A percentile compares a stretch with the other conserved stretches of the same genome.
phyloP scores from a whole-genome alignment of 2,888 invertebrate species.

The Dolomedes plantarius region DNA sequence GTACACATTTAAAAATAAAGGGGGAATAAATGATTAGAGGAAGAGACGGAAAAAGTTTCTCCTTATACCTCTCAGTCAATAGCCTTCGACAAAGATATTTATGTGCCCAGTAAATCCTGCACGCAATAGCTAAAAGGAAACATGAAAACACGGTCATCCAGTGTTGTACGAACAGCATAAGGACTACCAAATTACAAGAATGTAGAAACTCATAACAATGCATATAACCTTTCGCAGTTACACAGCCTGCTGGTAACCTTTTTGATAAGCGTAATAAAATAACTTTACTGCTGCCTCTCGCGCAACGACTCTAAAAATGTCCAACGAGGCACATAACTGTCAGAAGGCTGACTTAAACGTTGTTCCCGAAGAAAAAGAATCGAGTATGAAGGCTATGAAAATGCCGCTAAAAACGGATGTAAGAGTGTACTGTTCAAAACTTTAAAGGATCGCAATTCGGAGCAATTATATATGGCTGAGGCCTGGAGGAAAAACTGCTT shows the following conservation, averaged over 20 bases:
- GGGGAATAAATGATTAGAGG: too few relatives aligned
- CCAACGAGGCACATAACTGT: slow-evolving; percentile 41
- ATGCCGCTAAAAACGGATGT: slow-evolving; percentile 17
- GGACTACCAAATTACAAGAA: slow-evolving; percentile 40
- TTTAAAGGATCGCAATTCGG: not conserved
- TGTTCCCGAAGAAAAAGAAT: slow-evolving; percentile 22
- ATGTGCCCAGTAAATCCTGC: not conserved
- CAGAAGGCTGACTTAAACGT: slow-evolving; percentile 48
- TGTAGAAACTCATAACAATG: slow-evolving; percentile 31
- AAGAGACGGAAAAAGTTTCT: too few relatives aligned
- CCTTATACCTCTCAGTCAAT: too few relatives aligned
- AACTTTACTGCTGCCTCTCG: slow-evolving; percentile 43
- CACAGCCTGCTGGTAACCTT: slow-evolving; percentile 21
- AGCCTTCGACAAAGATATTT: too few relatives aligned
- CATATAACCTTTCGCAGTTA: slow-evolving; percentile 20
- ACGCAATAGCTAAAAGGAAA: slow-evolving; percentile 7
- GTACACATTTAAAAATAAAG: too few relatives aligned
- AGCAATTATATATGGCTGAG: not conserved
- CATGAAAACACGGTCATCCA: slow-evolving; percentile 25
- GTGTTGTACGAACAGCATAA: not conserved
- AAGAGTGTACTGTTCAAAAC: slow-evolving; percentile 6
- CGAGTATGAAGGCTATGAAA: slow-evolving; percentile 4
- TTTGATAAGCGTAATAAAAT: slow-evolving; percentile 58
- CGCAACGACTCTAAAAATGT: slow-evolving; percentile 39
- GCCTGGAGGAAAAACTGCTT: not conserved